Evolutionary conservation across 2,888 invertebrate genomes (phyloP).

Genomic region (Dorcus hopei): DNA sequence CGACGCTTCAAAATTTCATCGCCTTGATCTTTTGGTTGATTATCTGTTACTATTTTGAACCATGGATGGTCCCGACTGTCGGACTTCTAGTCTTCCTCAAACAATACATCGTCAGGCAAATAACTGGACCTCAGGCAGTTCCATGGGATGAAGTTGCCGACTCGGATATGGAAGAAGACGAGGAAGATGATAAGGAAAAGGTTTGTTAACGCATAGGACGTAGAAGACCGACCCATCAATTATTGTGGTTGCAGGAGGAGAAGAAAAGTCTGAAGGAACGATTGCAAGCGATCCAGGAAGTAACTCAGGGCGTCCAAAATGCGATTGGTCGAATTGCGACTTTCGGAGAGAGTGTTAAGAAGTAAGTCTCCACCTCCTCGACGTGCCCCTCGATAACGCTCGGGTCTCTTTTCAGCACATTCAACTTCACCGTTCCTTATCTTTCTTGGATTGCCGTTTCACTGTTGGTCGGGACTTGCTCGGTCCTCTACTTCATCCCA

Average conservation of each 20-base stretch:
- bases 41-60: conserved; percentile 90
- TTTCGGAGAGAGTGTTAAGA: conserved; percentile 90
- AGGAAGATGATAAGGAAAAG: conserved; percentile 89
- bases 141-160: conserved; percentile 48
- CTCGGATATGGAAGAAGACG: conserved; percentile 72
- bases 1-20: conserved; percentile 75
- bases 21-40: conserved; percentile 84
- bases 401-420: conserved; percentile 65
- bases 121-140: conserved; percentile 42
- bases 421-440: conserved; percentile 96
- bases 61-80: conserved; percentile 88
- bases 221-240: neutral
- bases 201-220: conserved; percentile 41
- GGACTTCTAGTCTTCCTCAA: conserved; percentile 78
- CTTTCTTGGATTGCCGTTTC: conserved; percentile 88
- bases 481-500: conserved; percentile 86
- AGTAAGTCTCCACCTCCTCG: conserved; percentile 58
- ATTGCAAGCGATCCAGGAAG: conserved; percentile 94
- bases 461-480: conserved; percentile 66
- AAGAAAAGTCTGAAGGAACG: conserved; percentile 93
- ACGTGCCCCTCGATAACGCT: too few relatives aligned
- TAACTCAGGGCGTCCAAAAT: conserved; percentile 94
- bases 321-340: conserved; percentile 91
- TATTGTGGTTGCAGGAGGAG: conserved; percentile 69
- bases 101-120: conserved; percentile 61